Evolutionary conservation across 2,797 vertebrate species (phyloP).

Genomic region (Triplophysa yarkandensis): DNA sequence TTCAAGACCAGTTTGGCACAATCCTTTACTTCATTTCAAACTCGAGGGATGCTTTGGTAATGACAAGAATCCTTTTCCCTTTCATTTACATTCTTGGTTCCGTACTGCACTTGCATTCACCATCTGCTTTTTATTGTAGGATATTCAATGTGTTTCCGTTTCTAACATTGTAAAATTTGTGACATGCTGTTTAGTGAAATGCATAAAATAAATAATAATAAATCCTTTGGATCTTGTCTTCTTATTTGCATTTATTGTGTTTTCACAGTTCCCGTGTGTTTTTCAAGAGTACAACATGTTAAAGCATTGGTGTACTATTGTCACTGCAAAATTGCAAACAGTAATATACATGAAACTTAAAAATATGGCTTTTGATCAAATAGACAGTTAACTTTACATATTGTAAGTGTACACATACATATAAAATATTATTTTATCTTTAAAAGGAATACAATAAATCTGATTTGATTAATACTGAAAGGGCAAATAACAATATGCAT

Average conservation of each 20-base stretch:
- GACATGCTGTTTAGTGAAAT: not conserved
- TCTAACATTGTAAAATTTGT: not conserved
- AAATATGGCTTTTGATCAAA: not conserved
- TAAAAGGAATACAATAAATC: constrained; percentile 49
- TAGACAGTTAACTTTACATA: not conserved
- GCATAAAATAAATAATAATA: not conserved
- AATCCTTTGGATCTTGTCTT: not conserved
- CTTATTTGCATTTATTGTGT: constrained; percentile 8
- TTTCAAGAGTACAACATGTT: not conserved
- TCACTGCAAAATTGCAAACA: constrained; percentile 3
- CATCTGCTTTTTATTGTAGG: not conserved
- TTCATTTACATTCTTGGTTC: not conserved
- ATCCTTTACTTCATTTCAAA: constrained; percentile 36
- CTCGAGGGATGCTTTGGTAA: not conserved
- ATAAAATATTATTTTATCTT: constrained; percentile 49
- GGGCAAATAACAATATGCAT: constrained; percentile 46
- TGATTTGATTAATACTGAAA: constrained; percentile 51
- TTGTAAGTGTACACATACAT: constrained; percentile 26
- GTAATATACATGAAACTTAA: constrained; percentile 2
- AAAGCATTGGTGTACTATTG: not conserved
- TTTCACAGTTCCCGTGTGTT: not conserved
- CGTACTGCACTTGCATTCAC: not conserved
- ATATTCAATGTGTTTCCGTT: not conserved
- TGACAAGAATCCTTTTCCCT: not conserved
- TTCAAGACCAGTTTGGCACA: constrained; percentile 50